Base-by-base conservation (phyloP, 2,113 vertebrate genomes). In the Menidia beryllina region DNA sequence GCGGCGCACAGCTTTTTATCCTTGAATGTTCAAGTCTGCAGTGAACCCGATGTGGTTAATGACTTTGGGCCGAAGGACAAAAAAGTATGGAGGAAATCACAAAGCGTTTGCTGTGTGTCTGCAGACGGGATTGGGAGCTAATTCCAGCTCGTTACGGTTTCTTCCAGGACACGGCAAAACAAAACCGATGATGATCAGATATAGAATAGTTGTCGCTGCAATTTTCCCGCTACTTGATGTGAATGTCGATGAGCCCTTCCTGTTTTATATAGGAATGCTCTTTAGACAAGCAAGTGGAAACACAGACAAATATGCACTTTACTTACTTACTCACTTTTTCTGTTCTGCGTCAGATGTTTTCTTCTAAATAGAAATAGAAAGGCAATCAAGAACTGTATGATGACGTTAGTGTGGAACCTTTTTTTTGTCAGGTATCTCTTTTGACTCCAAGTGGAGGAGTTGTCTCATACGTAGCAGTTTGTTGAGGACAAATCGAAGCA, bases 1-100 rank as follows among this genome's bases (percentile, higher is more conserved):
- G 69, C 34, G 50, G 66, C 59, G 17, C 72, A 34, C 58, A 75
- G 71, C 53, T 75, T 70, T n/a, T 74, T 79, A 75, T 84, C 83
- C 79, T 87, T 83, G 72, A 77, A 59, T 26, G 53, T 62, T 45
- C 38, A 1, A 30, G 30, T 65, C 60, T 49, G 64, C 34, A 69
- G 36, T 30, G 52, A 67, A 74, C 34, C 9, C 19, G 7, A 74
- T 62, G 47, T 6, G 48, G n/a, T 50, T 56, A 50, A 54, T 72
- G 49, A 72, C 76, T 77, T 63, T 62, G 23, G 11, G 38, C 51
- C 66, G 47, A 65, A 72, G 75, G 78, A 39, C 52, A 65, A 25
- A 75, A n/a, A 74, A 56, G 55, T 78, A 59, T 38, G 17, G 25
- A 51, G 65, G 47, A 8, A 51, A 64, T 69, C 19, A 11, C 41